Conservation (phyloP, 2,113 vertebrate genomes). For the Smithornis capensis region DNA sequence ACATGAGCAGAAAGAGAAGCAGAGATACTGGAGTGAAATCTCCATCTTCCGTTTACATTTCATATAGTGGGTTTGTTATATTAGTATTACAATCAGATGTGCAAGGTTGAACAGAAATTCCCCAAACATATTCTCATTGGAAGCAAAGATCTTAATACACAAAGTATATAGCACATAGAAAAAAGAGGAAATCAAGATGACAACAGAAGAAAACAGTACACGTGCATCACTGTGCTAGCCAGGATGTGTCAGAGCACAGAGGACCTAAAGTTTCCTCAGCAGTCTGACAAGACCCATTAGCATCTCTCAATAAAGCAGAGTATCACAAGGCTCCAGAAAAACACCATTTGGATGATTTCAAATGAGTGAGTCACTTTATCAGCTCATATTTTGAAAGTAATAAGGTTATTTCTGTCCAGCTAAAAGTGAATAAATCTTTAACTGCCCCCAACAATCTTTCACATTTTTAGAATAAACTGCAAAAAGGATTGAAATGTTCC, state of each 20-base stretch:
- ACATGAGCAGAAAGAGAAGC: not conserved
- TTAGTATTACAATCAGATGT: not conserved
- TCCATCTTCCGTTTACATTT: not conserved
- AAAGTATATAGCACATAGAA: not conserved
- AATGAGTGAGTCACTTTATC: conserved; percentile 4
- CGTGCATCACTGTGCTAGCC: not conserved
- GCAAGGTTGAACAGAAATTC: not conserved
- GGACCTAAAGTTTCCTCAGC: not conserved
- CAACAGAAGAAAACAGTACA: not conserved
- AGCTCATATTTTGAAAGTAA: conserved; percentile 29
- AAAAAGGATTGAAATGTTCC: not conserved
- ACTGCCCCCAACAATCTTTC: not conserved
- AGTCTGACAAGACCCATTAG: conserved; percentile 9
- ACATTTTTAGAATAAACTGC: not conserved
- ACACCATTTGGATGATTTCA: conserved; percentile 12
- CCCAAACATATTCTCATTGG: not conserved
- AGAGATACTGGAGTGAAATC: not conserved
- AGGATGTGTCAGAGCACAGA: not conserved
- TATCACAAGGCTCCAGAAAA: not conserved
- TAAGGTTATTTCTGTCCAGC: conserved; percentile 30
- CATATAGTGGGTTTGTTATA: not conserved
- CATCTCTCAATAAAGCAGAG: not conserved
- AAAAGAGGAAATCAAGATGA: not conserved
- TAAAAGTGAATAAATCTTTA: not conserved
- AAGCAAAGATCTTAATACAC: not conserved